Evolutionary conservation across 2,797 vertebrate genomes (phyloP), one percentile per base, ranked within the genome.

Genomic region (Tadarida brasiliensis): DNA sequence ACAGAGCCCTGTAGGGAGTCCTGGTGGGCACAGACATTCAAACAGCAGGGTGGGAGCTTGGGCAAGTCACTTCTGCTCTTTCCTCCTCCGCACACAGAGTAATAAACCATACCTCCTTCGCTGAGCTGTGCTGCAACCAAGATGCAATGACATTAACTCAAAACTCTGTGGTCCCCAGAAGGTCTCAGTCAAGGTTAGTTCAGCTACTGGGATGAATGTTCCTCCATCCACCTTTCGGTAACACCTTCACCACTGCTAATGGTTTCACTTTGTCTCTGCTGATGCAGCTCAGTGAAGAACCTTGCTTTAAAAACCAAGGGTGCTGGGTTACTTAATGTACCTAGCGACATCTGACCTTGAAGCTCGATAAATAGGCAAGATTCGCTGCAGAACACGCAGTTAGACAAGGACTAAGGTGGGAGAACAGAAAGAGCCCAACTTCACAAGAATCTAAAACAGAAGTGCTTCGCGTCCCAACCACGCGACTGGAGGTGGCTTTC

Each of bases 361-460:
- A n/a, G 39, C 33, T 3, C 30, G 73, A 35, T 16, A 1, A 44
- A 17, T 1, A 44, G 28, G 73, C 4, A 4, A 56, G 35, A 47
- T 1, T 7, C 39, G 11, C 44, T 28, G 49, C 26, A 8, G n/a
- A 33, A 61, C 20, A 14, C 2, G 0, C 7, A 19, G 11, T 14
- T 33, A 6, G n/a, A 11, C 59, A 35, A 39, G 39, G 49, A 3
- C 24, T 68, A 0, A 1, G 0, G 0, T 3, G 14, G 47, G 15
- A 19, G 3, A 17, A 8, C 0, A 30, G 51, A 26, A 68, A 20
- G 61, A 28, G 24, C 33, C 54, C 35, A 22, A 11, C 49, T 35
- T 20, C 1, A 33, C n/a, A 71, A 84, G 35, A 63, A 47, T 1
- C 61, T 5, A 47, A 87, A 26, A 30, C 39, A n/a, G 15, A 0